Evolutionary conservation across 2,888 invertebrate species (phyloP), one percentile per base, ranked within the genome.

Genomic region (Eupithecia insigniata): DNA sequence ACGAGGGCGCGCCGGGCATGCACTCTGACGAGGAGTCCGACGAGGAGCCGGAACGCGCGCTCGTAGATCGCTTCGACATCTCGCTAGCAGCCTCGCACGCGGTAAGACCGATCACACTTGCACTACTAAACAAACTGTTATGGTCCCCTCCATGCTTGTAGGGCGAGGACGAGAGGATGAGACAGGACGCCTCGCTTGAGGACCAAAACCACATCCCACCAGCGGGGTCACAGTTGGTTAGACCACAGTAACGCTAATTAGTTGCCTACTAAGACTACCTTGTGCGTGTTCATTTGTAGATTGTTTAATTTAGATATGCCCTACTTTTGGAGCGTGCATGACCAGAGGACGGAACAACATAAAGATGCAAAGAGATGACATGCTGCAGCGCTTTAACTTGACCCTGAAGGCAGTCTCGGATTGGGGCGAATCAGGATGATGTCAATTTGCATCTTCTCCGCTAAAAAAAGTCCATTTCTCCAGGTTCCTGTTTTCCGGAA

Each of bases 41-140:
- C n/a, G n/a, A n/a, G n/a, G n/a, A n/a, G n/a, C n/a, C n/a, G n/a
- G 64, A 62, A 5, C 34, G 3, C 12, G 89, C 82, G 10, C 89
- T 87, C 66, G 75, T 65, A 16, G 84, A 88, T 70, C 84, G 83
- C 14, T 94, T 91, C 69, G 94, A 94, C 74, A 92, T 92, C 72
- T 81, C 89, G 0, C 83, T 94, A 16, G 86, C 94, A 6, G 91
- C 93, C 0, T 78, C 90, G 74, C 93, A 94, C 76, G 92, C 93
- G 7, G 93, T 93, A 22, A 83, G 86, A 74, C 10, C 39, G 60
- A 58, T 18, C 30, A 26, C 28, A 32, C 28, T 22, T 22, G 30
- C 30, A 16, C 30, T 60, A 30, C 7, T 18, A 3, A 60, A 60
- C 18, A 18, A 30, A 22, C 61, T 61, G n/a, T 34, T 30, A 8